Evolutionary conservation across 1,140 invertebrate species (phyloP), one percentile per base, ranked within the genome.

Genomic region (Drosophila sucinea): DNA sequence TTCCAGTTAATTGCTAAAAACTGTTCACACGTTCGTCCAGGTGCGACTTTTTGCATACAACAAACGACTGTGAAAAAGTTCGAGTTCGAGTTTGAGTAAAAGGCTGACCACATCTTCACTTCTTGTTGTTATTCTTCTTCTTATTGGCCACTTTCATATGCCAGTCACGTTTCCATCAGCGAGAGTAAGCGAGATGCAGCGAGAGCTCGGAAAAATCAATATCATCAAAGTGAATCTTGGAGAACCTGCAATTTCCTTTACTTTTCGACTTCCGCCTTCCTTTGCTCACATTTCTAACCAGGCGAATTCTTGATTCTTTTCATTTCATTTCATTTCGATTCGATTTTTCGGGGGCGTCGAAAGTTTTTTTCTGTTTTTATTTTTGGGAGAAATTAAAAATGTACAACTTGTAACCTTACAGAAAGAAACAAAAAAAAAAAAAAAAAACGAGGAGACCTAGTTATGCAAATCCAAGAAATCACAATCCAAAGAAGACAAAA

Each of bases 1-100:
- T 77, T 40, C 69, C 70, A 77, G 80, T 87, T 87, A 87, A 87
- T 87, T 87, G 84, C 84, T 89, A 87, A 87, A 87, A 89, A 87
- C 85, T 87, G 84, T 87, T 87, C 84, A 89, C 84, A 87, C 83
- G 83, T 87, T 87, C 23, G 44, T 51, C 73, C 73, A 79, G 81
- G 74, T 70, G 83, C 83, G 67, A 77, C 84, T 87, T 87, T 58
- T 87, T 87, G 84, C 84, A 87, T 87, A 77, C 70, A 67, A 75
- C 60, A 55, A 44, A 32, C 67, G 69, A 32, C 66, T 68, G 41
- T 65, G 55, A 30, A 41, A 27, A 4, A 30, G 30, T 30, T 30
- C 2, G 30, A 30, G 30, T 30, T 30, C 30, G 35, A 38, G 35
- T 32, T 61, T 35, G 40, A 35, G 29, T 23, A 41, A 29, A 56